phyloP scores from a whole-genome alignment of 2,888 invertebrate species.

The Allolobophora icterica region DNA sequence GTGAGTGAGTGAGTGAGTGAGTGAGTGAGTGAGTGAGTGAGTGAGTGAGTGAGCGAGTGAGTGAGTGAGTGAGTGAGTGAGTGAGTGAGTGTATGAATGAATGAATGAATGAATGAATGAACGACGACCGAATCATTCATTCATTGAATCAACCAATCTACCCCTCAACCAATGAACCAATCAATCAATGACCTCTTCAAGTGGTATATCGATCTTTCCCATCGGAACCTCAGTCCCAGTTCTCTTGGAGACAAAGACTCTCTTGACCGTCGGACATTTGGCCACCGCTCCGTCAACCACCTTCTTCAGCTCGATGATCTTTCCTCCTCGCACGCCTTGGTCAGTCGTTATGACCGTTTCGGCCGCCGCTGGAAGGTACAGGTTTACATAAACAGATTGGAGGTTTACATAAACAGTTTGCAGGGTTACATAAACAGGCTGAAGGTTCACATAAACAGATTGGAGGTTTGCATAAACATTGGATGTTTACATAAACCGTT shows the following conservation, averaged over 20 bases:
- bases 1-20: too few relatives aligned
- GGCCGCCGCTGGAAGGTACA: constrained; percentile 60
- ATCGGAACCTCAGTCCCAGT: constrained; percentile 62
- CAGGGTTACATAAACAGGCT: too few relatives aligned
- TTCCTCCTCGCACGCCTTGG: constrained; percentile 66
- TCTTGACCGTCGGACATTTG: constrained; percentile 63
- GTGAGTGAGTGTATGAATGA: too few relatives aligned
- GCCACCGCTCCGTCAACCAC: constrained; percentile 66
- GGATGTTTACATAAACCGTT: too few relatives aligned
- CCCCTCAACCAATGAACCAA: neutral
- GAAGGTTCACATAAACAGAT: too few relatives aligned
- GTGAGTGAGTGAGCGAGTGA: too few relatives aligned
- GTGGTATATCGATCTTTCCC: constrained; percentile 59
- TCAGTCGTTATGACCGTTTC: constrained; percentile 67
- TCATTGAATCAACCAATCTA: neutral
- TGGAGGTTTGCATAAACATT: too few relatives aligned
- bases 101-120: too few relatives aligned
- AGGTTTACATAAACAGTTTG: too few relatives aligned
- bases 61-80: too few relatives aligned
- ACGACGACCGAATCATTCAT: neutral
- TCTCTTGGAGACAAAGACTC: constrained; percentile 65
- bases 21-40: too few relatives aligned
- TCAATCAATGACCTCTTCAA: constrained; percentile 60
- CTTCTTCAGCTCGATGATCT: constrained; percentile 65
- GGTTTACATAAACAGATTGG: too few relatives aligned